phyloP scores from a whole-genome alignment of 2,113 vertebrate genomes.

The Struthidea cinerea region DNA sequence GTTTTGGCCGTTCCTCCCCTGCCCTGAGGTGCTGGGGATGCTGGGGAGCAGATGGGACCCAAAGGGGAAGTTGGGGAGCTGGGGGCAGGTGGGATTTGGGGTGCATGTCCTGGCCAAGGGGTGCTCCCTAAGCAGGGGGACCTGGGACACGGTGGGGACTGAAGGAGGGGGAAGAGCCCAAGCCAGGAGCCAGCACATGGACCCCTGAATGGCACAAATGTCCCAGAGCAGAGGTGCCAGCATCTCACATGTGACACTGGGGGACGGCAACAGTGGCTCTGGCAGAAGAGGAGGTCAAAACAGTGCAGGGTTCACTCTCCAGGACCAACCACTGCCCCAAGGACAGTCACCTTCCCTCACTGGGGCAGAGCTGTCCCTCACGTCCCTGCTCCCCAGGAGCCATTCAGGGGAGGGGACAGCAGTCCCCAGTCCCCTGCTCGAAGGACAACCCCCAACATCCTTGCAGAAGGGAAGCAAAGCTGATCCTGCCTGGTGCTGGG shows the following conservation, averaged over 20 bases:
- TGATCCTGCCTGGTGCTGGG: neutral
- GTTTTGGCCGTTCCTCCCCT: neutral
- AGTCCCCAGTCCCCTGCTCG: neutral
- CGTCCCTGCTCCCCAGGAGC: neutral
- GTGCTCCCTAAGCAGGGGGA: neutral
- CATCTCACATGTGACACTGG: neutral
- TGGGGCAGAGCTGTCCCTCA: neutral
- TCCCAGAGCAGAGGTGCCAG: neutral
- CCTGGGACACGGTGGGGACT: accelerated
- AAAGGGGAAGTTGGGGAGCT: neutral
- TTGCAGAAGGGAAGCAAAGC: neutral
- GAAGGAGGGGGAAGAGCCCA: neutral
- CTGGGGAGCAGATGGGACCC: neutral
- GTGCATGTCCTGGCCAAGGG: accelerated
- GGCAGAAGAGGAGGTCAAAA: neutral
- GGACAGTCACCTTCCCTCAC: neutral
- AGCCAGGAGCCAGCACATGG: neutral
- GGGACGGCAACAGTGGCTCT: neutral
- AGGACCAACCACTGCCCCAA: neutral
- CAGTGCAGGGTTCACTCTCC: accelerated
- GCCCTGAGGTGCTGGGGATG: neutral
- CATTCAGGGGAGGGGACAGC: neutral
- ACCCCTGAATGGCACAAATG: neutral
- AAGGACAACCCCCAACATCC: neutral
- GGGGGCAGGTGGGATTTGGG: accelerated